Conservation (phyloP, 2,888 invertebrate genomes). For the Protodeltote pygarga region DNA sequence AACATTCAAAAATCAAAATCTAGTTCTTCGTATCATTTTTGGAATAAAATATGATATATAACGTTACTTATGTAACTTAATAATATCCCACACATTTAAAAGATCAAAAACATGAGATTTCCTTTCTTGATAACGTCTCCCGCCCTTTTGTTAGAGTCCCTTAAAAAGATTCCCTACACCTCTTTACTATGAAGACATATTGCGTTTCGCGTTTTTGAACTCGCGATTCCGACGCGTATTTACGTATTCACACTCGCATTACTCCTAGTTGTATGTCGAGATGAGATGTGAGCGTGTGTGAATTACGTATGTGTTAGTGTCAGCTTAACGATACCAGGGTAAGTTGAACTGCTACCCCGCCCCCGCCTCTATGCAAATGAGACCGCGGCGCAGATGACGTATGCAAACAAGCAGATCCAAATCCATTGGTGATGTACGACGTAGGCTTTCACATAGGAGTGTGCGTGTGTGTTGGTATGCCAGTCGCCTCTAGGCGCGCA, state of each 20-base stretch:
- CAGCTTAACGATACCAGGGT: constrained; percentile 76
- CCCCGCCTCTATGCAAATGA: constrained; percentile 68
- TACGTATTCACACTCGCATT: constrained; percentile 86
- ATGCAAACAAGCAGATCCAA: constrained; percentile 76
- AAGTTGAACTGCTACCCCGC: constrained; percentile 62
- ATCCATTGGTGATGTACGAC: constrained; percentile 76
- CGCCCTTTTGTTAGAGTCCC: constrained; percentile 76
- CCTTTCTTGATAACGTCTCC: constrained; percentile 71
- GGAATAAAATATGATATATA: constrained; percentile 15
- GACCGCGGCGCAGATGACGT: constrained; percentile 70
- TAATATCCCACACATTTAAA: constrained; percentile 57
- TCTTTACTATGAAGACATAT: constrained; percentile 83
- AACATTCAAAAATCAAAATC: no score
- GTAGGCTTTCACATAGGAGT: constrained; percentile 74
- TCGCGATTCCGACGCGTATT: constrained; percentile 84
- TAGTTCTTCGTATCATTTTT: no score
- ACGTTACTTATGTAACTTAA: constrained; percentile 17
- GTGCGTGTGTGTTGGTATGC: constrained; percentile 85
- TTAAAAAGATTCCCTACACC: constrained; percentile 81
- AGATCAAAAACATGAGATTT: constrained; percentile 76
- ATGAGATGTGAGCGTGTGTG: constrained; percentile 80
- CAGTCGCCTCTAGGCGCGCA: constrained; percentile 86
- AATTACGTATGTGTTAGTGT: constrained; percentile 70
- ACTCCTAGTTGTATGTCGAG: constrained; percentile 81
- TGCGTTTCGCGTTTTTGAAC: constrained; percentile 86